Conservation (phyloP, 2,888 invertebrate species). For the Chymomyza fuscimana region DNA sequence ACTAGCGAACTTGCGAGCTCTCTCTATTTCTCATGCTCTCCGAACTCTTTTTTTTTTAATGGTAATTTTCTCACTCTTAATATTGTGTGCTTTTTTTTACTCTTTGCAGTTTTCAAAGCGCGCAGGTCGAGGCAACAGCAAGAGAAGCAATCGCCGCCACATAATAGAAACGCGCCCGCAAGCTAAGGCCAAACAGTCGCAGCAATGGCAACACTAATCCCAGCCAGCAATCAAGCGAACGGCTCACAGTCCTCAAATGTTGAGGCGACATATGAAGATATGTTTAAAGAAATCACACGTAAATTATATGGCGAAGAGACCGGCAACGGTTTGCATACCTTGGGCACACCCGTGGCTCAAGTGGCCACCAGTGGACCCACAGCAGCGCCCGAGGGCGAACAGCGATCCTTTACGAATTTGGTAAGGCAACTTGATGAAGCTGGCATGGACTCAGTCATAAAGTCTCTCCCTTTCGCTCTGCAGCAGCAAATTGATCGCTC, state of each 20-base stretch:
- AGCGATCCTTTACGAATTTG: slow-evolving; percentile 80
- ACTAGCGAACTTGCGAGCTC: background rate
- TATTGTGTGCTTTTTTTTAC: slow-evolving; percentile 6
- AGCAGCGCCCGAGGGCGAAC: slow-evolving; percentile 80
- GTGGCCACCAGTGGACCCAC: slow-evolving; percentile 80
- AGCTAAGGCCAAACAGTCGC: slow-evolving; percentile 60
- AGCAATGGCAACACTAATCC: slow-evolving; percentile 80
- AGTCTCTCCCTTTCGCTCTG: slow-evolving; percentile 17
- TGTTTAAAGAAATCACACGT: slow-evolving; percentile 92
- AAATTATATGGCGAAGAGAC: slow-evolving; percentile 93
- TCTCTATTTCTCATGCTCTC: background rate
- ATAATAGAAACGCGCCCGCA: slow-evolving; percentile 56
- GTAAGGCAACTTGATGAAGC: slow-evolving; percentile 60
- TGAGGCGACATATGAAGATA: slow-evolving; percentile 81
- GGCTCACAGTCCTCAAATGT: slow-evolving; percentile 78
- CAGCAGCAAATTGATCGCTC: slow-evolving; percentile 79
- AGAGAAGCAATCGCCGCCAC: slow-evolving; percentile 59
- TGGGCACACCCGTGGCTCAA: slow-evolving; percentile 80
- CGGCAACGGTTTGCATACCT: slow-evolving; percentile 80
- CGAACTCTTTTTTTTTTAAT: background rate
- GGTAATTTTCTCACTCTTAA: background rate
- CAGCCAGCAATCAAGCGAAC: slow-evolving; percentile 63
- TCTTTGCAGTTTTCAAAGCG: slow-evolving; percentile 69
- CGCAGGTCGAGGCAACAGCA: slow-evolving; percentile 64
- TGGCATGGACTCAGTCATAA: slow-evolving; percentile 4